phyloP scores from a whole-genome alignment of 2,888 invertebrate genomes.

The Papilio gigon region DNA sequence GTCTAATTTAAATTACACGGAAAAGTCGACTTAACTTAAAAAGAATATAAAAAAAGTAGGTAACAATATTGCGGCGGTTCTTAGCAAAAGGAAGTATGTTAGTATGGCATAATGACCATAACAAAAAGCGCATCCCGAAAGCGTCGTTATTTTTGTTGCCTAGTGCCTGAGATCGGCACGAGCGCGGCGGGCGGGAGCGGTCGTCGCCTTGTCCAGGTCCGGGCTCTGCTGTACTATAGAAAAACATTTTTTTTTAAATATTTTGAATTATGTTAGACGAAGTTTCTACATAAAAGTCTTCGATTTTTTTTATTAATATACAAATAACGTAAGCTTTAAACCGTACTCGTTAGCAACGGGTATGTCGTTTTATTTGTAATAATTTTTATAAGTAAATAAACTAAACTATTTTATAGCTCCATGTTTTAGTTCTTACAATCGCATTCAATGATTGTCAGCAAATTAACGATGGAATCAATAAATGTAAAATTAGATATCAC shows the following conservation, averaged over 20 bases:
- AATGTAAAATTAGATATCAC: background rate
- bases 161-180: constrained; percentile 74
- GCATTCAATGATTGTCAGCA: background rate
- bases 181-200: constrained; percentile 75
- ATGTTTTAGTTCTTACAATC: background rate
- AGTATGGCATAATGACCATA: constrained; percentile 66
- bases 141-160: constrained; percentile 78
- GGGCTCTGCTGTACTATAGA: constrained; percentile 52
- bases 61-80: constrained; percentile 41
- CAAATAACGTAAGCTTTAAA: background rate
- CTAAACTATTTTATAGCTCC: too few relatives aligned
- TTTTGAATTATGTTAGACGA: constrained; percentile 7
- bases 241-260: constrained; percentile 15
- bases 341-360: background rate
- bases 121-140: constrained; percentile 79
- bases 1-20: background rate
- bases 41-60: background rate
- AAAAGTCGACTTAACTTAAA: background rate
- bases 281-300: background rate
- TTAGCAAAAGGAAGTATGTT: constrained; percentile 50
- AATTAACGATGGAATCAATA: background rate
- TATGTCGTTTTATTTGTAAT: too few relatives aligned
- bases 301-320: background rate
- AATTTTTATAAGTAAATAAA: too few relatives aligned
- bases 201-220: constrained; percentile 77